phyloP scores from a whole-genome alignment of 1,140 invertebrate species.

The Aleiodes sp. region DNA sequence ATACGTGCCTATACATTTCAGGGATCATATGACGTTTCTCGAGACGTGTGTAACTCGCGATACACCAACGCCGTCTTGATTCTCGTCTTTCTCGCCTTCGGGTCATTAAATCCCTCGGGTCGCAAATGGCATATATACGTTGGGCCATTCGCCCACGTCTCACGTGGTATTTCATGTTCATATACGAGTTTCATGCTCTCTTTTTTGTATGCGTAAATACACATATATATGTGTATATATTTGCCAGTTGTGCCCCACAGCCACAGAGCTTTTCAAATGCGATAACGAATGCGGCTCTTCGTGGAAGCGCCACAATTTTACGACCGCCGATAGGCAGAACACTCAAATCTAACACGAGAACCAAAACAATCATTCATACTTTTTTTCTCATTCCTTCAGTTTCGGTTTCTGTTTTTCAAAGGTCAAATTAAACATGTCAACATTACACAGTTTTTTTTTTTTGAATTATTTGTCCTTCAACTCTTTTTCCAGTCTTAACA shows the following conservation, averaged over 20 bases:
- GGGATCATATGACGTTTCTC: slow-evolving; percentile 16
- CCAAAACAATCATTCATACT: not conserved
- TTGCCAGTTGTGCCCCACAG: not conserved
- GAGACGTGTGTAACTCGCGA: slow-evolving; percentile 28
- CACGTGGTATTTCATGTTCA: slow-evolving; percentile 18
- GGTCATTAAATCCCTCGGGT: slow-evolving; percentile 33
- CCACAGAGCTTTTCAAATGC: not conserved
- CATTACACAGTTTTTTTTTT: too few relatives aligned
- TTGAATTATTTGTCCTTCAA: too few relatives aligned
- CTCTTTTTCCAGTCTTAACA: too few relatives aligned
- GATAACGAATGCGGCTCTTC: slow-evolving; percentile 6
- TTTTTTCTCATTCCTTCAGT: not conserved
- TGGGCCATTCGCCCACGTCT: slow-evolving; percentile 26
- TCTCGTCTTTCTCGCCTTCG: slow-evolving; percentile 7
- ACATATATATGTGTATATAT: not conserved
- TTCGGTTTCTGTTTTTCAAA: not conserved
- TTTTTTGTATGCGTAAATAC: not conserved
- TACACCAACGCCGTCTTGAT: slow-evolving; percentile 17
- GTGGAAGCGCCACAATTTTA: slow-evolving; percentile 15
- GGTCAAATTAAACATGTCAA: not conserved
- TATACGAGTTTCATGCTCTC: slow-evolving; percentile 8
- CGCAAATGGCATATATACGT: slow-evolving; percentile 26
- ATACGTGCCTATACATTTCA: slow-evolving; percentile 13
- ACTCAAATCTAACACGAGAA: not conserved
- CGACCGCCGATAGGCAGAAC: not conserved